Percentiles rank a stretch among this genome's conserved stretches.
phyloP scores from a whole-genome alignment of 2,888 invertebrate genomes.

The Andricus quercusramuli region DNA sequence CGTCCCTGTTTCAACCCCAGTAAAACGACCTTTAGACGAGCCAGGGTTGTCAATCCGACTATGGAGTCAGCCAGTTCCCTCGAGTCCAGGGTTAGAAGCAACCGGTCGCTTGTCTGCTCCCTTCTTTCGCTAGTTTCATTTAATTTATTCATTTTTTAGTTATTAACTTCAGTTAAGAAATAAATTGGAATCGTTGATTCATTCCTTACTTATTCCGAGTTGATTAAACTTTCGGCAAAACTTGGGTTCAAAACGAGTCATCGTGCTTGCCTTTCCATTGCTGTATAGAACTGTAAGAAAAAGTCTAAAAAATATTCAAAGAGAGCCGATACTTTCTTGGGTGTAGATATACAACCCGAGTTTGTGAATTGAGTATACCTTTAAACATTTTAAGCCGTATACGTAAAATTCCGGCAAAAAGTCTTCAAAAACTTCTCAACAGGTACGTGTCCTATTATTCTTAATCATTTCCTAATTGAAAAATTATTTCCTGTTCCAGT shows the following conservation, averaged over 20 bases:
- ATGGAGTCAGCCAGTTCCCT: conserved; percentile 77
- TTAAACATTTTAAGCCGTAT: conserved; percentile 43
- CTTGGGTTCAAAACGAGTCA: conserved; percentile 23
- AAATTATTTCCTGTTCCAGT: neutral
- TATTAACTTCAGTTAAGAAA: conserved; percentile 52
- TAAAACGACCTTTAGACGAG: conserved; percentile 38
- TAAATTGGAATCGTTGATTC: conserved; percentile 26
- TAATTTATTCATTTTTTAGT: conserved; percentile 68
- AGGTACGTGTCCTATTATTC: conserved; percentile 36
- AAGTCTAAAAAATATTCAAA: conserved; percentile 44
- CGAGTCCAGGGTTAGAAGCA: conserved; percentile 81
- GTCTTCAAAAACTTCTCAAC: conserved; percentile 26
- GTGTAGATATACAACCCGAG: conserved; percentile 1
- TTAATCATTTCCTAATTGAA: neutral
- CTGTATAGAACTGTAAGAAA: conserved; percentile 5
- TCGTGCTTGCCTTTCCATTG: conserved; percentile 23
- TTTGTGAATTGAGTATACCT: conserved; percentile 33
- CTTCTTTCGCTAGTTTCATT: conserved; percentile 79
- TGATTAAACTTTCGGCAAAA: conserved; percentile 45
- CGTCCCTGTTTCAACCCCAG: conserved; percentile 48
- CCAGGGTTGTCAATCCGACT: conserved; percentile 33
- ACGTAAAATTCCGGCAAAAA: conserved; percentile 48
- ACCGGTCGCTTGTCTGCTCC: conserved; percentile 81
- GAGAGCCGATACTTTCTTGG: conserved; percentile 34
- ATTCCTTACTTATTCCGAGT: conserved; percentile 37